A percentile compares a stretch with the other conserved stretches of the same genome.
Evolutionary conservation across 2,113 vertebrate genomes (phyloP).

Genomic region (Anhinga anhinga): DNA sequence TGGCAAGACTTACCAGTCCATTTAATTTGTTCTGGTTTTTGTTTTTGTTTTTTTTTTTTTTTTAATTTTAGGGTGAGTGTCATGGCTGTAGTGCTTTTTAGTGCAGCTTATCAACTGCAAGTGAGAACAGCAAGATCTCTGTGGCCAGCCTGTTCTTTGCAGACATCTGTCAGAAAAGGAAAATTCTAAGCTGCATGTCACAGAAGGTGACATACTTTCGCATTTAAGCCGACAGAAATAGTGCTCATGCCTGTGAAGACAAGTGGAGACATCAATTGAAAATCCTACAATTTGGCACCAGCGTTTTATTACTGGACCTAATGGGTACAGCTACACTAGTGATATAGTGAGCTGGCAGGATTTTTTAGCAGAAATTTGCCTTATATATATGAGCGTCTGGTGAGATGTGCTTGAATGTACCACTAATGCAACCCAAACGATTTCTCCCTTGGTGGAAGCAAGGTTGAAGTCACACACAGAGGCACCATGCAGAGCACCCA

Average conservation of each 20-base stretch:
- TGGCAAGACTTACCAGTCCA: not conserved
- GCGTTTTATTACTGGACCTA: not conserved
- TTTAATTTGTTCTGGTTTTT: not conserved
- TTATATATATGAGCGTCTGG: not conserved
- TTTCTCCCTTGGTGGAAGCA: not conserved
- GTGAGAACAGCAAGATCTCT: not conserved
- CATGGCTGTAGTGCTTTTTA: not conserved
- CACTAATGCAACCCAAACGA: rapidly evolving
- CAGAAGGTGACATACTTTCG: not conserved
- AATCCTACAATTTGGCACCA: not conserved
- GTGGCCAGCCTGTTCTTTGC: not conserved
- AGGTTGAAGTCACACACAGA: not conserved
- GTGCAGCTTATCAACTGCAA: not conserved
- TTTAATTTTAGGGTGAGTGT: not conserved
- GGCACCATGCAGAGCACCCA: not conserved
- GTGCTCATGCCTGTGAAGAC: not conserved
- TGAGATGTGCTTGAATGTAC: rapidly evolving
- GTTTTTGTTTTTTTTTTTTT: not conserved
- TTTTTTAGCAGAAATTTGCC: not conserved
- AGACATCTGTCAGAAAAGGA: not conserved
- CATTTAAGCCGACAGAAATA: not conserved
- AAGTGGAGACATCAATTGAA: not conserved
- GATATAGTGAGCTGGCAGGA: not conserved
- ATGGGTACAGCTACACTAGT: not conserved
- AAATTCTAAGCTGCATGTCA: not conserved